phyloP scores from a whole-genome alignment of 2,888 invertebrate genomes.

The Pyrrhia umbra region DNA sequence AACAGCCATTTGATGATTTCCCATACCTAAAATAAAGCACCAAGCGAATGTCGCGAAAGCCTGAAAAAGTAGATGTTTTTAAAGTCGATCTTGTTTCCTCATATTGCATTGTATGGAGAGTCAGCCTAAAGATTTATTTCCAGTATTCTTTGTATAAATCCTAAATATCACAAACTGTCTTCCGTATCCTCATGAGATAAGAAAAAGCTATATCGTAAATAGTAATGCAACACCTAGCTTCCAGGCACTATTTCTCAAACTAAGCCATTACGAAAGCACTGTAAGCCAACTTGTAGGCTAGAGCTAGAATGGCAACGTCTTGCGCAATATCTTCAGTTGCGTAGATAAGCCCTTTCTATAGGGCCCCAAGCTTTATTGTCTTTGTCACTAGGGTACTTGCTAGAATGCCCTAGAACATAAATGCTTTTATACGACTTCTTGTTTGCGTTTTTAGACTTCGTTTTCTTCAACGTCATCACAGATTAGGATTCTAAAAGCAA shows the following conservation, averaged over 20 bases:
- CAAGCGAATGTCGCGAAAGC: not conserved
- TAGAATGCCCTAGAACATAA: no score
- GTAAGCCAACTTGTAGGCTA: slow-evolving; percentile 22
- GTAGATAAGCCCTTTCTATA: slow-evolving; percentile 38
- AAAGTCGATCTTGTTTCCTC: no score
- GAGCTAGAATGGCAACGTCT: slow-evolving; percentile 28
- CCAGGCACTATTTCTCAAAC: slow-evolving; percentile 19
- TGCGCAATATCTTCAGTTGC: slow-evolving; percentile 37
- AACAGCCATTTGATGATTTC: no score
- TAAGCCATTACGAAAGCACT: slow-evolving; percentile 39
- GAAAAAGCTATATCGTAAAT: slow-evolving; percentile 21
- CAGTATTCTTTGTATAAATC: not conserved
- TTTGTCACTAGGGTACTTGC: not conserved
- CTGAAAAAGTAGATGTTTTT: no score
- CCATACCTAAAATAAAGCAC: no score
- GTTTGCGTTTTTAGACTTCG: not conserved
- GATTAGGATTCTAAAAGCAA: no score
- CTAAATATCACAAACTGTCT: slow-evolving; percentile 3
- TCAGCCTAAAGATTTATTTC: not conserved
- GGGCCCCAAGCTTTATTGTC: not conserved
- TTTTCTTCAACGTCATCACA: no score
- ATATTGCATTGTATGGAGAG: not conserved
- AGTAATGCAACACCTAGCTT: slow-evolving; percentile 26
- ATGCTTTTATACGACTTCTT: no score
- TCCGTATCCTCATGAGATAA: slow-evolving; percentile 40